A percentile compares a stretch with the other conserved stretches of the same genome.
Evolutionary conservation across 2,113 vertebrate genomes (phyloP).

Genomic region (Peucedramus taeniatus): DNA sequence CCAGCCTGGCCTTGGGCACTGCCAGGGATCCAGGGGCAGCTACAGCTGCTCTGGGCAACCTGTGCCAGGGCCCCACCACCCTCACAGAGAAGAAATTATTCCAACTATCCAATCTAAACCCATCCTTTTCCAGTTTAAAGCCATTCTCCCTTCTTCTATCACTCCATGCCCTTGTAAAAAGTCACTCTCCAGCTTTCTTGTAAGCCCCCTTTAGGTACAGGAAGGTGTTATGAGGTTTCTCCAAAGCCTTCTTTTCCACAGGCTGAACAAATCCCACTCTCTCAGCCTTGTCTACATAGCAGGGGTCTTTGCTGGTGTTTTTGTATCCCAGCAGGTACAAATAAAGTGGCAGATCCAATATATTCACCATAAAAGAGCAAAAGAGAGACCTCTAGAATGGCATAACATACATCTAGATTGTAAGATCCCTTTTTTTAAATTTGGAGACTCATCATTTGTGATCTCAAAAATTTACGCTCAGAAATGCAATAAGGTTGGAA

Average conservation of each 20-base stretch:
- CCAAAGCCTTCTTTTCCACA: not conserved
- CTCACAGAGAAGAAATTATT: not conserved
- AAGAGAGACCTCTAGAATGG: not conserved
- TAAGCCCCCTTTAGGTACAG: not conserved
- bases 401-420: not conserved
- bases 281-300: not conserved
- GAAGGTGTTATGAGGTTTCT: not conserved
- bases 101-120: not conserved
- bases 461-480: not conserved
- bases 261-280: not conserved
- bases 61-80: not conserved
- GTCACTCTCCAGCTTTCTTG: not conserved
- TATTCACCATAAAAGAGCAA: not conserved
- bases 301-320: not conserved
- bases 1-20: accelerated
- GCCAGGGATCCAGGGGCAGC: not conserved
- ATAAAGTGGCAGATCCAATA: not conserved
- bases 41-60: not conserved
- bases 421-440: not conserved
- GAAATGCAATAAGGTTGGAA: not conserved
- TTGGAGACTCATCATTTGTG: not conserved
- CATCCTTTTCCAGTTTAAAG: not conserved
- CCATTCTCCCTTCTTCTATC: not conserved
- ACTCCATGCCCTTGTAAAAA: not conserved
- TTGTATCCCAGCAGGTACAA: not conserved